phyloP scores from a whole-genome alignment of 2,113 vertebrate species.

The Malurus cyaneus region DNA sequence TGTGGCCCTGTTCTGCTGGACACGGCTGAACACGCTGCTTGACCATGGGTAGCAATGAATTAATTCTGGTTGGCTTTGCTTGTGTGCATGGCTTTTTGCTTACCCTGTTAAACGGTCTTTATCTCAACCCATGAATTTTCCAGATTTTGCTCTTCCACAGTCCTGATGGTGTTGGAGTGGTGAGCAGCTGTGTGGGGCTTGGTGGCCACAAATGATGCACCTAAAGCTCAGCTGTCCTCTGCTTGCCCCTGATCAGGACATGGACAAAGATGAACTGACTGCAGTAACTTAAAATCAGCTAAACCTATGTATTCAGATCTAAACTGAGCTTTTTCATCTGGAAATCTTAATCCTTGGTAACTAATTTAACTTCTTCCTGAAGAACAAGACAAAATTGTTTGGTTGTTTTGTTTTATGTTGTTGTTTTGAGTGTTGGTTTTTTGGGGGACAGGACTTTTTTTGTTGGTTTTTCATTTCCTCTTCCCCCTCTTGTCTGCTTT shows the following conservation, averaged over 20 bases:
- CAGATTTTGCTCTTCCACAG: neutral
- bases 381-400: neutral
- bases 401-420: neutral
- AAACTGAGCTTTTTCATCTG: neutral
- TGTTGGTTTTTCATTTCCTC: neutral
- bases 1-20: neutral
- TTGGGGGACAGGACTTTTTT: fast-evolving
- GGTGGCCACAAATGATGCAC: neutral
- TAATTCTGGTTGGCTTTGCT: neutral
- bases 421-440: neutral
- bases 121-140: neutral
- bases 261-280: neutral
- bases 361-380: neutral
- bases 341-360: neutral
- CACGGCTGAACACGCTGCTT: neutral
- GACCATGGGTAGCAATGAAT: neutral
- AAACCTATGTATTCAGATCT: neutral
- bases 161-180: too few relatives aligned
- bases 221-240: neutral
- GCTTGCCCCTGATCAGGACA: neutral
- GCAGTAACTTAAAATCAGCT: neutral
- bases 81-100: neutral
- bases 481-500: fast-evolving
- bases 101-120: neutral
- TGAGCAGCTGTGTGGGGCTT: too few relatives aligned